A percentile compares a stretch with the other conserved stretches of the same genome.
These are phyloP conservation scores for Apodemia hepburni DNA, from an alignment of 2,888 invertebrate species.

Conservation along the genomic window DNA sequence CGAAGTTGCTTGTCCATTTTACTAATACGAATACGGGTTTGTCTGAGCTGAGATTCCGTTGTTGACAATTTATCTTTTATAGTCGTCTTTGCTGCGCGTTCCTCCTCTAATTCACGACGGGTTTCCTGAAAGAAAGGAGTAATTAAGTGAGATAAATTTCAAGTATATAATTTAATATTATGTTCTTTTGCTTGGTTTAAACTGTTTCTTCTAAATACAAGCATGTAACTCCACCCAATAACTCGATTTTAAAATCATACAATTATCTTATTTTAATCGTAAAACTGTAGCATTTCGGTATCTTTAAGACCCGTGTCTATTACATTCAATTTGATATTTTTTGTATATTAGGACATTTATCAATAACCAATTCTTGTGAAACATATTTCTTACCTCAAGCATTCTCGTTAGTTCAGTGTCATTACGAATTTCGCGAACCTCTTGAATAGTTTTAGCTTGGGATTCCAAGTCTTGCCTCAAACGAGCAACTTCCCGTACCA, in stretches of 20 bases:
- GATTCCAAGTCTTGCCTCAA: constrained; percentile 55
- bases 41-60: constrained; percentile 57
- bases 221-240: not conserved
- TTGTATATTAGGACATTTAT: too few species aligned
- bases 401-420: constrained; percentile 43
- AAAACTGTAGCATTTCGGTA: too few species aligned
- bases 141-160: too few species aligned
- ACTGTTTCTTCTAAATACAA: not conserved
- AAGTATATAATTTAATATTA: too few species aligned
- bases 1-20: constrained; percentile 70
- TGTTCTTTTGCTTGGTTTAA: too few species aligned
- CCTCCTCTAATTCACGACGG: constrained; percentile 57
- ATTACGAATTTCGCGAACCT: constrained; percentile 41
- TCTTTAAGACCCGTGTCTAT: too few species aligned
- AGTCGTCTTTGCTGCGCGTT: constrained; percentile 43
- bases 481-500: constrained; percentile 59
- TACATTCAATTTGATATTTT: too few species aligned
- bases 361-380: not conserved
- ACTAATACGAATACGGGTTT: constrained; percentile 51
- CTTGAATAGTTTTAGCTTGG: constrained; percentile 39
- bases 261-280: not conserved
- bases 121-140: constrained; percentile 40
- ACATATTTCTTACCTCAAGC: constrained; percentile 43
- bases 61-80: constrained; percentile 55
- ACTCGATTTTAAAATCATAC: not conserved